A percentile compares a stretch with the other conserved stretches of the same genome.
Conservation (phyloP, 2,888 invertebrate species). For the Eupithecia dodoneata region DNA sequence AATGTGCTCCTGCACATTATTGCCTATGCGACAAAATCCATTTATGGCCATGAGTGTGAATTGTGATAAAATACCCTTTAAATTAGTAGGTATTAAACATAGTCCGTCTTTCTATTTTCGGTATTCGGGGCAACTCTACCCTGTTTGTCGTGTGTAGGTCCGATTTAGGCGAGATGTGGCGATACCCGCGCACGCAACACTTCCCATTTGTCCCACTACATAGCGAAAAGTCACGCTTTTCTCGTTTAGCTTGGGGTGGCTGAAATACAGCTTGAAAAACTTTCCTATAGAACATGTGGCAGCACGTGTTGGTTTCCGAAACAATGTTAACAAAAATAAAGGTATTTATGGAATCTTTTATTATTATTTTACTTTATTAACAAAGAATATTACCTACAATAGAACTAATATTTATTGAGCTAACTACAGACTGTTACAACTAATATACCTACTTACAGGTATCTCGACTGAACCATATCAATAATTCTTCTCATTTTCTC, state of each 20-base stretch:
- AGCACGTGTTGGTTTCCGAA: background rate
- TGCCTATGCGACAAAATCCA: too few relatives aligned
- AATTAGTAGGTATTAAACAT: background rate
- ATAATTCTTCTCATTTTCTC: background rate
- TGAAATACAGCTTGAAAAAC: background rate
- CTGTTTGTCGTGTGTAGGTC: slow-evolving; percentile 29
- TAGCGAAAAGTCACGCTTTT: slow-evolving; percentile 13
- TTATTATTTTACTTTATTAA: too few relatives aligned
- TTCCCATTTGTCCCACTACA: slow-evolving; percentile 14
- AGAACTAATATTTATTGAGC: too few relatives aligned
- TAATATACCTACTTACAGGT: too few relatives aligned
- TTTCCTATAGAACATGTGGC: background rate
- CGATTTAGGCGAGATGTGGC: slow-evolving; percentile 28
- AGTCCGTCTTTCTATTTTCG: background rate
- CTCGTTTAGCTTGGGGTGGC: background rate
- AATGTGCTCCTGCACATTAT: too few relatives aligned
- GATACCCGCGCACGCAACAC: slow-evolving; percentile 35
- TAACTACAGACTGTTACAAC: too few relatives aligned
- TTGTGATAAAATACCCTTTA: too few relatives aligned
- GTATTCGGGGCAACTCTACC: slow-evolving; percentile 12
- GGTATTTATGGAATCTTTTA: too few relatives aligned
- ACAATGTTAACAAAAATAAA: too few relatives aligned
- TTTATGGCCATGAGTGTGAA: too few relatives aligned
- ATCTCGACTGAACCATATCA: too few relatives aligned
- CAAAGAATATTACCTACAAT: too few relatives aligned